phyloP scores from a whole-genome alignment of 1,140 invertebrate genomes.

The Drosophila funebris region DNA sequence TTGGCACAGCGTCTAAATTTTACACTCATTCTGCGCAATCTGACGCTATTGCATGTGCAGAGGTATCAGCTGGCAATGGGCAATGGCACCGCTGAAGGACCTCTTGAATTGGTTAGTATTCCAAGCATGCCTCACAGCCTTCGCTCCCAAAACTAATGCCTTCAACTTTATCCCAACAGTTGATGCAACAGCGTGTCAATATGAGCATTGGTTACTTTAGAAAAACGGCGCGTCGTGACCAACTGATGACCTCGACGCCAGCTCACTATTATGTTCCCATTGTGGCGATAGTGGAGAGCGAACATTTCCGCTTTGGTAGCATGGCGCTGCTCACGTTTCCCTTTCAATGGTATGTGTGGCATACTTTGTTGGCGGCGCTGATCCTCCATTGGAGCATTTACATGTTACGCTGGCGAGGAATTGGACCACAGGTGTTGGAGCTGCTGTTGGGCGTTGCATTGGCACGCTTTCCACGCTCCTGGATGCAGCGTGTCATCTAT shows the following conservation, averaged over 20 bases:
- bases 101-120: conserved; percentile 48
- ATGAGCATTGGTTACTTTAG: conserved; percentile 66
- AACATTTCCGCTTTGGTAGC: conserved; percentile 43
- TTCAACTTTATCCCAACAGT: conserved; percentile 9
- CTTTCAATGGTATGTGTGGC: conserved; percentile 49
- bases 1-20: conserved; percentile 57
- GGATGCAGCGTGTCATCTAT: conserved; percentile 58
- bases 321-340: conserved; percentile 53
- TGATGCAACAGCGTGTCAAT: conserved; percentile 36
- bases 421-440: conserved; percentile 47
- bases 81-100: conserved; percentile 33
- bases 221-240: conserved; percentile 26
- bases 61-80: conserved; percentile 34
- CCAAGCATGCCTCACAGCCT: too few relatives aligned
- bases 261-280: conserved; percentile 60
- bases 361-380: conserved; percentile 29
- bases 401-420: conserved; percentile 14
- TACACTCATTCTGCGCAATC: conserved; percentile 32
- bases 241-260: conserved; percentile 47
- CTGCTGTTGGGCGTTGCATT: conserved; percentile 50
- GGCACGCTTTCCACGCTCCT: conserved; percentile 30
- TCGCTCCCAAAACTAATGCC: not conserved
- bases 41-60: conserved; percentile 16
- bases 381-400: conserved; percentile 34
- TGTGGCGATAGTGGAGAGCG: conserved; percentile 49